phyloP scores from a whole-genome alignment of 2,888 invertebrate genomes.

The Sminthurinus aureus region DNA sequence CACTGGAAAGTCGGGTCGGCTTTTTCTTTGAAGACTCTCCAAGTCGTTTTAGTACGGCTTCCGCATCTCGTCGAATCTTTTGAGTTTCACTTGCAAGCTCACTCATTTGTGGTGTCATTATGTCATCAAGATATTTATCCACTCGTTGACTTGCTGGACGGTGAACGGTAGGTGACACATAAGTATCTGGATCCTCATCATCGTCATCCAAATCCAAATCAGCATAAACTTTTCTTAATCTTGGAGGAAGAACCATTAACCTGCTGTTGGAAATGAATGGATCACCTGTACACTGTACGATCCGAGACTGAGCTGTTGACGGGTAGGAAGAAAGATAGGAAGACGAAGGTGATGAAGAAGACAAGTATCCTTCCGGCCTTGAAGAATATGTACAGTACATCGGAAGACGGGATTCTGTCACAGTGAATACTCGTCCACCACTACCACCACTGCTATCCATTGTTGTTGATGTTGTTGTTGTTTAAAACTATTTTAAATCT shows the following conservation, averaged over 20 bases:
- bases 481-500: not conserved
- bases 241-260: slow-evolving; percentile 36
- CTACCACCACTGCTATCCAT: slow-evolving; percentile 32
- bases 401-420: slow-evolving; percentile 38
- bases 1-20: slow-evolving; percentile 34
- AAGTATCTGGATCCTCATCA: slow-evolving; percentile 27
- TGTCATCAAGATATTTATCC: slow-evolving; percentile 27
- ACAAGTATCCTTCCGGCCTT: slow-evolving; percentile 25
- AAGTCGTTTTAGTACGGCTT: slow-evolving; percentile 31
- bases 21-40: slow-evolving; percentile 35
- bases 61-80: slow-evolving; percentile 36
- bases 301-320: slow-evolving; percentile 21
- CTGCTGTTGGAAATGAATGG: slow-evolving; percentile 30
- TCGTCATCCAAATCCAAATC: slow-evolving; percentile 36
- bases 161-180: slow-evolving; percentile 6
- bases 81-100: slow-evolving; percentile 31
- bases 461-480: not conserved
- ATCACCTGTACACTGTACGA: slow-evolving; percentile 30
- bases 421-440: slow-evolving; percentile 25
- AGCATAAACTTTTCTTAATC: slow-evolving; percentile 28
- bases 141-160: slow-evolving; percentile 22
- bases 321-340: not conserved
- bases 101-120: slow-evolving; percentile 35
- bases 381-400: slow-evolving; percentile 41
- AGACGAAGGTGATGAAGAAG: not conserved